phyloP scores from a whole-genome alignment of 2,888 invertebrate genomes.

The Xestia sexstrigata region DNA sequence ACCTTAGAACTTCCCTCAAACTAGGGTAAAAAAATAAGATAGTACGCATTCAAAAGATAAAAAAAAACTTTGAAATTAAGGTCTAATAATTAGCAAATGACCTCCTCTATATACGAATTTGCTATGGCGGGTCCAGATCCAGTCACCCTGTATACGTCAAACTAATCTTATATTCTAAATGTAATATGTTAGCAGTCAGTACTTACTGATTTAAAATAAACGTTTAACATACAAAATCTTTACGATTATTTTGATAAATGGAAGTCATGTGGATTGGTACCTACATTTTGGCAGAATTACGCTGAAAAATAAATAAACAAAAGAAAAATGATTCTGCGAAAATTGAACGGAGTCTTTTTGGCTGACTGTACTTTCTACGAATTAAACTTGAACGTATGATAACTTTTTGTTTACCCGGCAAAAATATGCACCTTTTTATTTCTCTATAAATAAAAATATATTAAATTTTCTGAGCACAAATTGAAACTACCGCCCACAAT shows the following conservation, averaged over 20 bases:
- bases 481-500: slow-evolving; percentile 61
- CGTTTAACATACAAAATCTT: neutral
- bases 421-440: slow-evolving; percentile 24
- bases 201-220: neutral
- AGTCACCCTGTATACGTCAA: too few species aligned
- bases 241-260: neutral
- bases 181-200: too few species aligned
- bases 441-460: slow-evolving; percentile 59
- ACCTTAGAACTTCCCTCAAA: too few species aligned
- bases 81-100: too few species aligned
- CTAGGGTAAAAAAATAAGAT: too few species aligned
- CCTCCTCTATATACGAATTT: too few species aligned
- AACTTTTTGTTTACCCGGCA: neutral
- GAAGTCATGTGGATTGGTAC: neutral
- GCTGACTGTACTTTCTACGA: neutral
- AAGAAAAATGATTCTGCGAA: neutral
- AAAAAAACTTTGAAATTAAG: too few species aligned
- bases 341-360: neutral
- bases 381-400: neutral
- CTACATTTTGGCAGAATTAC: too few species aligned
- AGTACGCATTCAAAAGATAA: too few species aligned
- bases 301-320: neutral
- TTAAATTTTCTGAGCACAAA: slow-evolving; percentile 55
- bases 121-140: too few species aligned
- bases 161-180: too few species aligned